Evolutionary conservation across 2,888 invertebrate genomes (phyloP), one percentile per base, ranked within the genome.

Genomic region (Trissoscelio sp.): DNA sequence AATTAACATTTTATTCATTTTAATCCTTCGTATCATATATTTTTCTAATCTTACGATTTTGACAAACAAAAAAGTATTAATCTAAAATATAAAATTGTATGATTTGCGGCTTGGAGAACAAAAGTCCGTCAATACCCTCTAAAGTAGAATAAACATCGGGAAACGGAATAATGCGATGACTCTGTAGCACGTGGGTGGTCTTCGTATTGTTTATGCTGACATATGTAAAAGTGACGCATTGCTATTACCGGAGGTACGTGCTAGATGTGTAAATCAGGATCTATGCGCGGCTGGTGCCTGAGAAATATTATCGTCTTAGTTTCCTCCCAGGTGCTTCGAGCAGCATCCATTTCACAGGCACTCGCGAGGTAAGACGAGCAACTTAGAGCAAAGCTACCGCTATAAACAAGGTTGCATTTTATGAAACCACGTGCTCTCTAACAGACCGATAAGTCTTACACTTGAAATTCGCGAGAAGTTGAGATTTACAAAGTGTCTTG

Each of bases 211-310:
- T 88, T 88, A 88, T 88, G n/a, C n/a, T n/a, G n/a, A n/a, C n/a
- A n/a, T n/a, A n/a, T n/a, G n/a, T n/a, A n/a, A n/a, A n/a, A n/a
- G 87, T 88, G 88, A 88, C 86, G 87, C 86, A 88, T 88, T 87
- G 88, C 88, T 87, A 88, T 88, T 88, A 86, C 87, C 83, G 77
- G 84, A 83, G 86, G 83, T 86, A 87, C 87, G 87, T 86, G 87
- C 84, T 87, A 85, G 87, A 87, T 87, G 88, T 87, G 87, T 88
- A 87, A 87, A 88, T 88, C 88, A 88, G 88, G 88, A 88, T 88
- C 87, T 88, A 88, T 87, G 86, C 84, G 72, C 74, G 81, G 82
- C 79, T 83, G 85, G 86, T 83, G 85, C 83, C 82, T 79, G 84
- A 87, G 85, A 88, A 86, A 87, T 87, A 88, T 87, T 85, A 87